Conservation (phyloP, 1,140 invertebrate species). For the Gryllus bimaculatus region DNA sequence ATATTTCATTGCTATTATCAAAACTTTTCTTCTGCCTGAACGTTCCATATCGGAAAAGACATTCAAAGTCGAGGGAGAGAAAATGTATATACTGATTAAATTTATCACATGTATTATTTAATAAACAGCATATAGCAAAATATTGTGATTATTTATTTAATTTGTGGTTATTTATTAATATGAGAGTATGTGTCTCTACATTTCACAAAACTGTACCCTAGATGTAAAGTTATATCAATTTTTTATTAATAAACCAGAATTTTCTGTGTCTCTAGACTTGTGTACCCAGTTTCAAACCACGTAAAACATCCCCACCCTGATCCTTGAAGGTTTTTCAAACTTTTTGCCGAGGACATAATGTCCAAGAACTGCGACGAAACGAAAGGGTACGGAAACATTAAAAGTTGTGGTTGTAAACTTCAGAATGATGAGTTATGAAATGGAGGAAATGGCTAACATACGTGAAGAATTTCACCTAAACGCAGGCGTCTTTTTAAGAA, state of each 20-base stretch:
- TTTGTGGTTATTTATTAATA: not conserved
- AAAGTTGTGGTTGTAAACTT: not conserved
- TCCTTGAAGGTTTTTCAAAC: not conserved
- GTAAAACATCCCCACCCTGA: not conserved
- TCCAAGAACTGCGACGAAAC: not conserved
- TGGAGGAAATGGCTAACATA: not conserved
- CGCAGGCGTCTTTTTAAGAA: not conserved
- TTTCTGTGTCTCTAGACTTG: not conserved
- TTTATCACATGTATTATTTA: not conserved
- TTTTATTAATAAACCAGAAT: constrained; percentile 2
- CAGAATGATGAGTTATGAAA: not conserved
- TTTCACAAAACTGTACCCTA: not conserved
- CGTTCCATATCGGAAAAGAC: not conserved
- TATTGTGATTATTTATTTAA: not conserved
- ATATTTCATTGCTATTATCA: not conserved
- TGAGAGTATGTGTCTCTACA: not conserved
- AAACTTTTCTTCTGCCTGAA: not conserved
- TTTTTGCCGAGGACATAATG: not conserved
- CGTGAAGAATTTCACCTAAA: not conserved
- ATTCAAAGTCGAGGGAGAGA: not conserved
- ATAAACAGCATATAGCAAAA: not conserved
- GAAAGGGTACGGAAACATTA: not conserved
- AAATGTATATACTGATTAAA: not conserved
- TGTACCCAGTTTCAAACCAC: not conserved
- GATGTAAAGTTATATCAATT: not conserved